Base-by-base conservation (phyloP, 1,140 invertebrate species). In the Drosophila takahashii region DNA sequence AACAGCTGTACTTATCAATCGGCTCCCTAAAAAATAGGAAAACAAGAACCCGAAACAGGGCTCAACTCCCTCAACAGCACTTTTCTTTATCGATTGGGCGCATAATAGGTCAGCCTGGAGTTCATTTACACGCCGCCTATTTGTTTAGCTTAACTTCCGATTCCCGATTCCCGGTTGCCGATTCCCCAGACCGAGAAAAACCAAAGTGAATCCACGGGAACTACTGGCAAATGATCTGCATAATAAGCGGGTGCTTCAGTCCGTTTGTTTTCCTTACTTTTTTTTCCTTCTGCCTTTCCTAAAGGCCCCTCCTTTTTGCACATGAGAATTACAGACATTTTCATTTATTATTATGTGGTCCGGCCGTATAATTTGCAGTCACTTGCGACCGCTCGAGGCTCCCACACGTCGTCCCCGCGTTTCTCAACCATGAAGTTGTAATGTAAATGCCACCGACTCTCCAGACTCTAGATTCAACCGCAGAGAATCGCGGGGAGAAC, bases 251-350 rank as follows among this genome's bases (percentile, higher is more conserved):
- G 29, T 71, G 39, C 61, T 58, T 37, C 39, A 54, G 56, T 61
- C 42, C 64, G 60, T 32, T 70, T 65, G 45, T 66, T 76, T 54
- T 42, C 11, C 44, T 15, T 22, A n/a, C 15, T 41, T 41, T 41
- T 15, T 29, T 6, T 41, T 41, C 9, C 15, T 6, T n/a, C 42
- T 11, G 9, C 8, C n/a, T 71, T 27, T 45, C 27, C 11, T 18
- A 18, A 0, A 7, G 57, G 26, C 34, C 45, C 41, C 51, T 59
- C 52, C 57, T 61, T 71, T 66, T 56, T 48, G 79, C 83, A 87
- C 81, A 86, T 79, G 83, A 69, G 83, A 86, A 86, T 86, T 79
- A 89, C 83, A 86, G 83, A 86, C 83, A 86, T 86, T 86, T 86
- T 79, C 84, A 83, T 86, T 86, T 86, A 86, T 83, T 86, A 86